Evolutionary conservation across 2,113 vertebrate genomes (phyloP).

Genomic region (Lophochroa leadbeateri): DNA sequence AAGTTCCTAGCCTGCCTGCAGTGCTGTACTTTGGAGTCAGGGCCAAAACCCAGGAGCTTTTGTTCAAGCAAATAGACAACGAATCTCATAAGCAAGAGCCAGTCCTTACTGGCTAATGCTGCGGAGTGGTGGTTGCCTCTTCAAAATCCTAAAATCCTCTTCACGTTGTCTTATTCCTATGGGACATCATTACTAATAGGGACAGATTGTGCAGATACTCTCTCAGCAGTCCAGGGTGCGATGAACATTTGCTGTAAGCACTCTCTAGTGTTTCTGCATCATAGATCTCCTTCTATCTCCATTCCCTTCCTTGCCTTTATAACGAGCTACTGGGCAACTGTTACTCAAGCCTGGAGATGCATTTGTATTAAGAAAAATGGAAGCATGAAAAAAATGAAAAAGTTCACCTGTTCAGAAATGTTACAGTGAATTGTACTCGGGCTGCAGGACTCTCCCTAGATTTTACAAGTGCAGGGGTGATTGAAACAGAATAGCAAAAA

Average conservation of each 20-base stretch:
- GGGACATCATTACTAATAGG: constrained; percentile 38
- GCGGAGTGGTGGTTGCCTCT: constrained; percentile 19
- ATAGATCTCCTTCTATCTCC: constrained; percentile 40
- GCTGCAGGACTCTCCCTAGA: not conserved
- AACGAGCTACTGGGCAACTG: constrained; percentile 13
- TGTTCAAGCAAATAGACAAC: not conserved
- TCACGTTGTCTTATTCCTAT: not conserved
- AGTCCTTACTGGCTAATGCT: not conserved
- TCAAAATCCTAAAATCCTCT: constrained; percentile 29
- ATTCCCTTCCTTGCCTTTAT: constrained; percentile 10
- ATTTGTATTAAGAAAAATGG: constrained; percentile 45
- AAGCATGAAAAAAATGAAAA: constrained; percentile 6
- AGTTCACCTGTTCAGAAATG: not conserved
- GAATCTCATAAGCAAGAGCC: constrained; percentile 24
- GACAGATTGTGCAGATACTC: constrained; percentile 53
- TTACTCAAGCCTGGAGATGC: constrained; percentile 38
- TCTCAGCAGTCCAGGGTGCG: constrained; percentile 24
- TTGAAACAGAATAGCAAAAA: constrained; percentile 27
- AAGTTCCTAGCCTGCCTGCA: not conserved
- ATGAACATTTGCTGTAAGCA: constrained; percentile 51
- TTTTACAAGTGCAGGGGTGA: not conserved
- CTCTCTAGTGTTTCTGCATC: constrained; percentile 44
- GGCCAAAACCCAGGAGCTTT: not conserved
- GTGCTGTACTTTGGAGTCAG: not conserved
- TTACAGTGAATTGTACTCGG: not conserved